These are phyloP conservation scores for Hemichromis elongatus DNA, from an alignment of 2,113 vertebrate species.

Conservation along the genomic window DNA sequence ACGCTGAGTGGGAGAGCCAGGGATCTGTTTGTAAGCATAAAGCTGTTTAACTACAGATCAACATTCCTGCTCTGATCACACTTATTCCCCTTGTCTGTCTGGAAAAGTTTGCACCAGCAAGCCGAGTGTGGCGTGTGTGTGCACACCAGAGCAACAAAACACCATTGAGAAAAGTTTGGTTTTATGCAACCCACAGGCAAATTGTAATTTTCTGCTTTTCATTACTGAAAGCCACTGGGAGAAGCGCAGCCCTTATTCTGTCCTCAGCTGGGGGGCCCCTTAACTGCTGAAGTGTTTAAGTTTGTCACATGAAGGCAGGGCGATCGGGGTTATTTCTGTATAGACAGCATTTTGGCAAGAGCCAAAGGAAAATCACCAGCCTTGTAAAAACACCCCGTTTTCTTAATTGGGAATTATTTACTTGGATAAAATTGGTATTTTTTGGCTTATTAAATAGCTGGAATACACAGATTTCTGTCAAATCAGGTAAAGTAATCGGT, in stretches of 20 bases:
- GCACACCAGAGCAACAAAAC: constrained; percentile 8
- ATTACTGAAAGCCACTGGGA: neutral
- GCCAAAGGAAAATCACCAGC: neutral
- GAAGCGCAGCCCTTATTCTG: neutral
- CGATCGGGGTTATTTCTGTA: neutral
- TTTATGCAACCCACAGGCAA: constrained; percentile 1
- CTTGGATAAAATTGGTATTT: neutral
- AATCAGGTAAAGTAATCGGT: neutral
- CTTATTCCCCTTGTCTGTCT: constrained; percentile 47
- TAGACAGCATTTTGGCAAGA: neutral
- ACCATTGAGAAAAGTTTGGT: neutral
- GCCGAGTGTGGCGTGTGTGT: neutral
- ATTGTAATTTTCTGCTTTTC: neutral
- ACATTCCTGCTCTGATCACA: constrained; percentile 65
- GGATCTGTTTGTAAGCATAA: constrained; percentile 53
- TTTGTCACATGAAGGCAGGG: neutral
- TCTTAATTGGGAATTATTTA: neutral
- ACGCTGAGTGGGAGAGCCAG: neutral
- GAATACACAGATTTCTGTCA: neutral
- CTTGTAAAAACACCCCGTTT: neutral
- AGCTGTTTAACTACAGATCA: constrained; percentile 73
- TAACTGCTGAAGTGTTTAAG: neutral
- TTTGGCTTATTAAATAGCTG: neutral
- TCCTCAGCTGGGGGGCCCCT: neutral
- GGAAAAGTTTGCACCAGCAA: neutral